phyloP scores from a whole-genome alignment of 2,888 invertebrate species.

The Tridacna crocea region DNA sequence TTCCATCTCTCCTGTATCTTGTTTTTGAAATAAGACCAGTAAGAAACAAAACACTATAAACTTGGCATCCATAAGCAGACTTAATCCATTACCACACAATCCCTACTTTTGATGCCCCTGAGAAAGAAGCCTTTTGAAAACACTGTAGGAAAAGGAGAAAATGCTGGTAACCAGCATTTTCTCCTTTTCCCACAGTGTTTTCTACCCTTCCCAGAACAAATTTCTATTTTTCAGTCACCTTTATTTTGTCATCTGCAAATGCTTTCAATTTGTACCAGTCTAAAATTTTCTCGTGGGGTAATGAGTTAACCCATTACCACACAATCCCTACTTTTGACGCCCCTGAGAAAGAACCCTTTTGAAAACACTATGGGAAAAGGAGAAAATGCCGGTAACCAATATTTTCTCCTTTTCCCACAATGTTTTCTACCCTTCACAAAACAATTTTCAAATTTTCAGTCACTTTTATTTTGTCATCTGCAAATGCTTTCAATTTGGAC shows the following conservation, averaged over 20 bases:
- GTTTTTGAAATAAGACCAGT: not conserved
- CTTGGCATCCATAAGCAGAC: not conserved
- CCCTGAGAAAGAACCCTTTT: not conserved
- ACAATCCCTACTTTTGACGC: not conserved
- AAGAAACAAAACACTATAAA: not conserved
- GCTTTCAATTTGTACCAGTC: no score
- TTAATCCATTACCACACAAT: no score
- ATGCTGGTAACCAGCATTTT: not conserved
- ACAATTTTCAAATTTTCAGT: no score
- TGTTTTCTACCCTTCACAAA: not conserved
- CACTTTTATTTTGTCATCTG: no score
- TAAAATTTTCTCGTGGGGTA: no score
- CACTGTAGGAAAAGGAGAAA: not conserved
- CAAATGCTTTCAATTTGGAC: no score
- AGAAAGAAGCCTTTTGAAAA: no score
- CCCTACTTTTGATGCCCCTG: no score
- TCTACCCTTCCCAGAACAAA: no score
- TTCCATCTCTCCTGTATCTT: slow-evolving; percentile 75
- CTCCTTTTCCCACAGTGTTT: slow-evolving; percentile 1
- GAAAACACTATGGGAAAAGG: not conserved
- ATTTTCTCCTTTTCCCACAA: not conserved
- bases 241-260: no score
- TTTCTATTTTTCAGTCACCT: no score
- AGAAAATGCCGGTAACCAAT: not conserved
- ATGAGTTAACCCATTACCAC: no score